Evolutionary conservation across 1,140 invertebrate species (phyloP), one percentile per base, ranked within the genome.

Genomic region (Drosophila pectinifera): DNA sequence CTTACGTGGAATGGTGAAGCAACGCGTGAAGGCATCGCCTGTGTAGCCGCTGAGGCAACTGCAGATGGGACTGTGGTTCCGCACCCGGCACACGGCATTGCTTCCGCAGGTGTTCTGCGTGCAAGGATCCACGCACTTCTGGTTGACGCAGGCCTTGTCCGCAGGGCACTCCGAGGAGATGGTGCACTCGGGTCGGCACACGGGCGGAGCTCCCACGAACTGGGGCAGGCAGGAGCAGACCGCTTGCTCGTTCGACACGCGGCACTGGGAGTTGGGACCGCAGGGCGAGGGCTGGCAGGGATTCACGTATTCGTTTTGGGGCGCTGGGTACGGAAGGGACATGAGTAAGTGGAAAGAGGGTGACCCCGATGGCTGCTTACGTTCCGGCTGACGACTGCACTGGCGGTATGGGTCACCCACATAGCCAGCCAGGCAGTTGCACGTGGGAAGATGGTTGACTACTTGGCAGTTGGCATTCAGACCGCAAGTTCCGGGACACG

Each of bases 41-140:
- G 93, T 94, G 78, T 93, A 95, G 22, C 94, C 95, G 76, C 81
- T 78, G 38, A 92, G 90, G 80, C 96, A 96, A 63, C 93, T 94
- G 90, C 96, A 96, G 34, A 94, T 94, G 1, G 96, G 94, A 55
- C 95, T 94, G 82, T 97, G 96, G 90, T 96, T 96, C 14, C 95
- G 93, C 4, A 96, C 96, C 49, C 94, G 94, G 86, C 96, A 97
- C 53, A 94, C 93, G 4, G 96, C 94, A 91, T 95, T 95, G 1
- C 92, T 76, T 13, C 95, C 95, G 91, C 96, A 96, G 2, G 94
- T 94, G 49, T 95, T 95, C 8, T 93, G 94, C 20, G 94, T 94
- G 76, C 95, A 96, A 18, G 95, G 95, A 82, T 96, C 93, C 39
- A 93, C 92, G 86, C 96, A 96, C 81, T 95, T 95, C 75, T 95